A percentile compares a stretch with the other conserved stretches of the same genome.
Evolutionary conservation across 2,888 invertebrate genomes (phyloP).

Genomic region (Nymphalis polychloros): DNA sequence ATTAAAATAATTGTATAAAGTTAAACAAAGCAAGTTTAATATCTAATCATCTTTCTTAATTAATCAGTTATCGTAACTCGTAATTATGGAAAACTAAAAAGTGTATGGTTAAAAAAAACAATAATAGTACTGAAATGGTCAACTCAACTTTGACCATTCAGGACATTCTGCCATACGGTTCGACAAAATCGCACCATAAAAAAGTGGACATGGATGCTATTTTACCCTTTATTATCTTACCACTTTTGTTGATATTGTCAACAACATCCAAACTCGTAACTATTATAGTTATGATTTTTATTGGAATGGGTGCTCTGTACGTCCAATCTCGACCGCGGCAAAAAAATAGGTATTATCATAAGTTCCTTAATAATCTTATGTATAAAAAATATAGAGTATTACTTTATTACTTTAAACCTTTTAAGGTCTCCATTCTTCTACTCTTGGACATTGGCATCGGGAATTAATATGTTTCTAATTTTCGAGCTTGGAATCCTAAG

Average conservation of each 20-base stretch:
- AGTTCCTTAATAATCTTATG: too few species aligned
- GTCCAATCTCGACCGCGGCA: constrained; percentile 70
- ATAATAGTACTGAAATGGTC: constrained; percentile 47
- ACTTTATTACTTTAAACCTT: constrained; percentile 33
- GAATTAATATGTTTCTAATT: constrained; percentile 83
- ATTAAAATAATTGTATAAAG: too few species aligned
- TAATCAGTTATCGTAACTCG: neutral
- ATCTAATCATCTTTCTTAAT: neutral
- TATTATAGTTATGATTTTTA: constrained; percentile 65
- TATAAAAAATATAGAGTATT: neutral
- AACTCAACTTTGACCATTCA: constrained; percentile 57
- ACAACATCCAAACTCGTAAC: constrained; percentile 65
- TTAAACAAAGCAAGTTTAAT: too few species aligned
- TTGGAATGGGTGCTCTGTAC: constrained; percentile 71
- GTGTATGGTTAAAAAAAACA: neutral
- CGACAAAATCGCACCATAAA: constrained; percentile 55
- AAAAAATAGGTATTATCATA: constrained; percentile 63
- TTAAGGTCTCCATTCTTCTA: constrained; percentile 88
- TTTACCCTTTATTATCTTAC: constrained; percentile 70
- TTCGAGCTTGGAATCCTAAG: constrained; percentile 88
- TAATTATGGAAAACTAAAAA: neutral
- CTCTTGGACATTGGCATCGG: constrained; percentile 87
- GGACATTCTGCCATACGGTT: constrained; percentile 58
- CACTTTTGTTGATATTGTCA: constrained; percentile 61
- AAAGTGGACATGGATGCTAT: constrained; percentile 66